Evolutionary conservation across 2,888 invertebrate species (phyloP), one percentile per base, ranked within the genome.

Genomic region (Drosophila vallismaia): DNA sequence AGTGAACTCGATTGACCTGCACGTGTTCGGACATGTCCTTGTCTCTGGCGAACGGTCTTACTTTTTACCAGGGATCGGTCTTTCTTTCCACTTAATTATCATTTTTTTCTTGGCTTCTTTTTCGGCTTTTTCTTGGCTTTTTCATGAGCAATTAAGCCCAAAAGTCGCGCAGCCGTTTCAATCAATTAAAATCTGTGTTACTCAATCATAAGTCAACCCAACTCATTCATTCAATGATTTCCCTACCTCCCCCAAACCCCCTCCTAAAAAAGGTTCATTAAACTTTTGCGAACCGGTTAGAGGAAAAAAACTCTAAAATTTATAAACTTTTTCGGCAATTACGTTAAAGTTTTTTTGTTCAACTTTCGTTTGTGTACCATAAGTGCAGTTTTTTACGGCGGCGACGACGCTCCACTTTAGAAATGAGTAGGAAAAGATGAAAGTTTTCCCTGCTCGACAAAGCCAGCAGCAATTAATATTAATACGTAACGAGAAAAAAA

Each of bases 1-100:
- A 90, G 89, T 90, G 90, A 90, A 90, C 90, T 88, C 85, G 60
- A 82, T 76, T 90, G 90, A 90, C 90, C 90, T 77, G 69, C 69
- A 68, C 69, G 59, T 51, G 66, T 51, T 28, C 26, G 10, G 46
- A 38, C 26, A 29, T 28, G 26, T 58, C 42, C 40, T 24, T 33
- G 3, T 10, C 33, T 10, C 10, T 33, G 3, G 0, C 10, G 0
- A 36, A 36, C 4, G 10, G 19, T 19, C 19, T 19, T 28, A 6
- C 5, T 28, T 28, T 6, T 28, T 28, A 1, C 2, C 5, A 28
- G 28, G 28, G 19, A 19, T 19, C 19, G 2, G 19, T 19, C 19
- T 12, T 7, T 7, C 40, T 4, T n/a, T 33, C 33, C 33, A 9
- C 9, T 10, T 33, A 8, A 36, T 36, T 36, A 36, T 12, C 36